Evolutionary conservation across 2,113 vertebrate species (phyloP).

Genomic region (Sitta europaea): DNA sequence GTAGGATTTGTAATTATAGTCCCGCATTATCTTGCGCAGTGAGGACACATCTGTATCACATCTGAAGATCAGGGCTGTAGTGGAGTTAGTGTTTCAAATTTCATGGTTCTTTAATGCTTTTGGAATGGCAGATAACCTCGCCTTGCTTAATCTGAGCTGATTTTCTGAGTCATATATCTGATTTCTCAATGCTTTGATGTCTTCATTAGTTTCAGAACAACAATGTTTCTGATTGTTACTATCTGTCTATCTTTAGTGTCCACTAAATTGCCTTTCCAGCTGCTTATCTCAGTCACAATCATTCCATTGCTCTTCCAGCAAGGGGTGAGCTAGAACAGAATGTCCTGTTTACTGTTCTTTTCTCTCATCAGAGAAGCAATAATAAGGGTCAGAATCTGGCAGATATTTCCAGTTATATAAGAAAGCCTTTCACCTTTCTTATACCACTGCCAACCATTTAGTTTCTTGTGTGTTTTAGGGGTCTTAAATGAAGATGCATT

Average conservation of each 20-base stretch:
- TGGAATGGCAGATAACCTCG: not conserved
- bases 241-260: not conserved
- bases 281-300: not conserved
- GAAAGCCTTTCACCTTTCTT: not conserved
- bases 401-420: not conserved
- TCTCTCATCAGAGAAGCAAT: not conserved
- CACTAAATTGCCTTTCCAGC: not conserved
- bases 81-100: not conserved
- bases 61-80: not conserved
- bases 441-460: not conserved
- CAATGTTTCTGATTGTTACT: not conserved
- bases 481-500: not conserved
- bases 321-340: not conserved
- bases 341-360: not conserved
- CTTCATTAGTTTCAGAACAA: not conserved
- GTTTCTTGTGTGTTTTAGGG: not conserved
- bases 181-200: not conserved
- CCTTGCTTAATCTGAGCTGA: not conserved
- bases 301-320: not conserved
- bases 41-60: not conserved
- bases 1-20: not conserved
- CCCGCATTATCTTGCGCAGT: not conserved
- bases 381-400: not conserved
- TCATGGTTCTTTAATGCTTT: not conserved
- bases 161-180: not conserved